A percentile compares a stretch with the other conserved stretches of the same genome.
These are phyloP conservation scores for Heliconius eleuchia DNA, from an alignment of 1,140 invertebrate genomes.

Conservation along the genomic window DNA sequence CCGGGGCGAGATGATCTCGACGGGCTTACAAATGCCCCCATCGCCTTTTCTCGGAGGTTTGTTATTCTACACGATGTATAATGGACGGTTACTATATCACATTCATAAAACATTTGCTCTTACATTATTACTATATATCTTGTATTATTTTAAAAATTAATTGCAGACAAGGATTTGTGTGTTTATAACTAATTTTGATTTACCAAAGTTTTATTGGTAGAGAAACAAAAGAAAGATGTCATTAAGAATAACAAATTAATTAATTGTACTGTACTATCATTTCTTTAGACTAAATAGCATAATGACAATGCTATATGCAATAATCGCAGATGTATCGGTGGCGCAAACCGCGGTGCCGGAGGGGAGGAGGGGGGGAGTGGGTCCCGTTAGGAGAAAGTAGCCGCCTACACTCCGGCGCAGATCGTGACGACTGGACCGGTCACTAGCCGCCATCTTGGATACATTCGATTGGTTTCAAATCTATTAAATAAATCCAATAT, in stretches of 20 bases:
- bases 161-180: background rate
- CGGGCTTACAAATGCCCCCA: constrained; percentile 33
- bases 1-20: constrained; percentile 46
- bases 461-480: constrained; percentile 41
- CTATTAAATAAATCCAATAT: constrained; percentile 27
- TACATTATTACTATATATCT: background rate
- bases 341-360: constrained; percentile 38
- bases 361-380: constrained; percentile 39
- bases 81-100: constrained; percentile 19
- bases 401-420: constrained; percentile 65
- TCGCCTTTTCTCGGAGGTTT: constrained; percentile 29
- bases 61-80: constrained; percentile 26
- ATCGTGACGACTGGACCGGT: constrained; percentile 58
- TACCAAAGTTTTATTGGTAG: background rate
- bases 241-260: background rate
- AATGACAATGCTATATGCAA: constrained; percentile 58
- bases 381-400: constrained; percentile 80
- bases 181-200: background rate
- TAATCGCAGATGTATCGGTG: constrained; percentile 53
- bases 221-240: background rate
- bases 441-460: constrained; percentile 48
- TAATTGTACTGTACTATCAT: constrained; percentile 45
- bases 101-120: constrained; percentile 15
- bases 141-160: too few relatives aligned
- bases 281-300: constrained; percentile 63